Base-by-base conservation (phyloP, 2,797 vertebrate genomes). In the Sciaenops ocellatus region DNA sequence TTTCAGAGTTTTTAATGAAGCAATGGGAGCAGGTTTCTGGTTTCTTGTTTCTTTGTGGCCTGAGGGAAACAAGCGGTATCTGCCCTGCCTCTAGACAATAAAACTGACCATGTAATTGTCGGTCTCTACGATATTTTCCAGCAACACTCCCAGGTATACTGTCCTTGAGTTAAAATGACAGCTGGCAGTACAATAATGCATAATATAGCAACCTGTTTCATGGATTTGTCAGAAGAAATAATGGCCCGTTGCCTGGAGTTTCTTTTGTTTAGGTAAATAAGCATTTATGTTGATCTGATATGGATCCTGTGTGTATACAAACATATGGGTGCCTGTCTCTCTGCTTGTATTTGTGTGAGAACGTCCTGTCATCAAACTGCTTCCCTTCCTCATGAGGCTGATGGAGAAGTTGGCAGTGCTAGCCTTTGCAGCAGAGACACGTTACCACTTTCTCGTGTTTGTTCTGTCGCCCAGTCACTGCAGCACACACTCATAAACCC, bases 381-480 rank as follows among this genome's bases (percentile, higher is more conserved):
- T 42, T 67, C 57, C 16, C 50, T n/a, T 56, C 18, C 48, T 38
- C n/a, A 20, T 62, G n/a, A 69, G 61, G 56, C 55, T 79, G 42
- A 74, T 28, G 16, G 26, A 73, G 22, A 30, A 54, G 65, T 60
- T 65, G 56, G 47, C 47, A 65, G 20, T 20, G 11, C 9, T 67
- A 12, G 10, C 18, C 26, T 66, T 80, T 79, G 75, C 62, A 83
- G 73, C 73, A 84, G 62, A 26, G 62, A 74, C 64, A 67, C 76
- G 73, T 82, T 16, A 77, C 63, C 64, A 71, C 71, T 75, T 80
- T 73, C 68, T 79, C 69, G 46, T 79, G 69, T 79, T 84, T 82
- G 56, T 73, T 74, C 61, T 67, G 75, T 70, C 18, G 8, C 28
- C 57, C 28, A 51, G 47, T 67, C 18, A 0, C 51, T 68, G 68